A percentile compares a stretch with the other conserved stretches of the same genome.
Evolutionary conservation across 2,888 invertebrate genomes (phyloP).

Genomic region (Agrotis clavis): DNA sequence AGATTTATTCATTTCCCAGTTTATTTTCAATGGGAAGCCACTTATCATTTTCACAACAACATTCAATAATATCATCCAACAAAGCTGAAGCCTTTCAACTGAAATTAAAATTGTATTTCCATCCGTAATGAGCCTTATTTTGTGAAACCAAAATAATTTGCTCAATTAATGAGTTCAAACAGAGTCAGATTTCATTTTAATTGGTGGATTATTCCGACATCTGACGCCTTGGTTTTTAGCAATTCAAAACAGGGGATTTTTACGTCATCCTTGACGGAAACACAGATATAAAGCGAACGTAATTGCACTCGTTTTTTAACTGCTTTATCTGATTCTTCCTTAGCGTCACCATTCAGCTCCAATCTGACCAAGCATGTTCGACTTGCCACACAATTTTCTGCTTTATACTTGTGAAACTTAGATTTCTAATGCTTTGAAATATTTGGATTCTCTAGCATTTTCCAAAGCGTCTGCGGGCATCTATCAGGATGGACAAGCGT

Average conservation of each 20-base stretch:
- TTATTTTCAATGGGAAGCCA: constrained; percentile 31
- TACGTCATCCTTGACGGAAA: constrained; percentile 74
- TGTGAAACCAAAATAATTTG: constrained; percentile 53
- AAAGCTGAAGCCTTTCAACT: constrained; percentile 15
- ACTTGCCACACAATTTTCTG: constrained; percentile 58
- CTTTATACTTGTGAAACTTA: constrained; percentile 53
- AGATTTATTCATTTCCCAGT: background rate
- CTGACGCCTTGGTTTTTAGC: constrained; percentile 79
- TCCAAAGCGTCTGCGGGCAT: constrained; percentile 79
- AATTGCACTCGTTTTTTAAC: constrained; percentile 90
- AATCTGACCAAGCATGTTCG: constrained; percentile 75
- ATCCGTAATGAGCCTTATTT: constrained; percentile 55
- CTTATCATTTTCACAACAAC: constrained; percentile 31
- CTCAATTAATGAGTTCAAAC: constrained; percentile 70
- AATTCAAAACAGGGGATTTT: constrained; percentile 76
- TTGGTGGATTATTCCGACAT: constrained; percentile 84
- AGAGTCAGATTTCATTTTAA: constrained; percentile 82
- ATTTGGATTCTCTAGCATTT: constrained; percentile 59
- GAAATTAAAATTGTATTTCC: constrained; percentile 34
- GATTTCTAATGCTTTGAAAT: constrained; percentile 54
- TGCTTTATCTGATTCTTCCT: constrained; percentile 86
- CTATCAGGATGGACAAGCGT: constrained; percentile 89
- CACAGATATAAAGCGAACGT: constrained; percentile 84
- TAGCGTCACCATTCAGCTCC: constrained; percentile 70
- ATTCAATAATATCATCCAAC: constrained; percentile 12